Evolutionary conservation across 2,888 invertebrate genomes (phyloP).

Genomic region (Pterostichus niger): DNA sequence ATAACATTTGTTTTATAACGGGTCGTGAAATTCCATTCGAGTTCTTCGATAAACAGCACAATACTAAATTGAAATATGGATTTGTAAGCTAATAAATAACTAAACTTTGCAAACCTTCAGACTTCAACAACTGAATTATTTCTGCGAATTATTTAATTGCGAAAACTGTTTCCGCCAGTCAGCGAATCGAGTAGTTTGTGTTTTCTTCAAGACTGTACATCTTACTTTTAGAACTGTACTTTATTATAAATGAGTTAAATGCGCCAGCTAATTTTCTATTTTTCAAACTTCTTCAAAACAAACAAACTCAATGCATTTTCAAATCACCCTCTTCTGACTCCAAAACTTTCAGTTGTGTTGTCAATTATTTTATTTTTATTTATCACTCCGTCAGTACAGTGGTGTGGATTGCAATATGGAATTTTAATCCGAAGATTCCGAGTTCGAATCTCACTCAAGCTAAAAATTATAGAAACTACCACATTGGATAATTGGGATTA

Average conservation of each 20-base stretch:
- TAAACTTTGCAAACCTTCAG: conserved; percentile 12
- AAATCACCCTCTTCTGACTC: too few species aligned
- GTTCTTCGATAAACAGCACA: conserved; percentile 21
- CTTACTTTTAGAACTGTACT: conserved; percentile 6
- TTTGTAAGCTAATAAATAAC: background rate
- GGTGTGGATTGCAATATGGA: too few species aligned
- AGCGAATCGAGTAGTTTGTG: conserved; percentile 20
- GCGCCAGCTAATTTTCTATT: conserved; percentile 1
- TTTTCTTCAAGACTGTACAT: background rate
- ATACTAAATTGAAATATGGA: conserved; percentile 18
- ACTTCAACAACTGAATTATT: conserved; percentile 15
- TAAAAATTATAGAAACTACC: too few species aligned
- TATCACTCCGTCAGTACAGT: too few species aligned
- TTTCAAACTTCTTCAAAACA: too few species aligned
- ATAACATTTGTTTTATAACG: background rate
- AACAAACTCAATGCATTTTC: too few species aligned
- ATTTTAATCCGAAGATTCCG: too few species aligned
- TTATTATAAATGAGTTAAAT: conserved; percentile 31
- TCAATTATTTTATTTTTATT: background rate
- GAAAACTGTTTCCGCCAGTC: conserved; percentile 24
- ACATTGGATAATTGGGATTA: too few species aligned
- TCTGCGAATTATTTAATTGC: conserved; percentile 7
- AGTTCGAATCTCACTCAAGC: too few species aligned
- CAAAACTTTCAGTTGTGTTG: too few species aligned
- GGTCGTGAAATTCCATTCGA: background rate